These are phyloP conservation scores for Sebastolobus alascanus DNA, from an alignment of 2,797 vertebrate genomes.

Conservation along the genomic window DNA sequence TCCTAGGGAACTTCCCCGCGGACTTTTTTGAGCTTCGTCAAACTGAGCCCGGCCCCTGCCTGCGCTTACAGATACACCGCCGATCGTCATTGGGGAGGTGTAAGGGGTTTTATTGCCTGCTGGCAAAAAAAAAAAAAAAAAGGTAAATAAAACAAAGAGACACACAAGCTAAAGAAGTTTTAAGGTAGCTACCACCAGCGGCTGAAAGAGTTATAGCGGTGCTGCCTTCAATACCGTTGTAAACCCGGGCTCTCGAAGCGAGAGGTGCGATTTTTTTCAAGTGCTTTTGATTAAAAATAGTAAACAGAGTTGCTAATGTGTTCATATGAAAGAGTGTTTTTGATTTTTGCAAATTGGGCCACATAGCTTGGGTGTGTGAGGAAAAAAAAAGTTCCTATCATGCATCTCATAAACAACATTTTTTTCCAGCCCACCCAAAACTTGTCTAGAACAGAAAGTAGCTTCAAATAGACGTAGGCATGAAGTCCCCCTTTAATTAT, in stretches of 20 bases:
- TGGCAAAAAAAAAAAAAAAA: conserved; percentile 10
- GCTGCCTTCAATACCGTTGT: conserved; percentile 43
- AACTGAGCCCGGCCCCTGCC: conserved; percentile 52
- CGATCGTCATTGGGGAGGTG: conserved; percentile 29
- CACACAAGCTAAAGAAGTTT: conserved; percentile 2
- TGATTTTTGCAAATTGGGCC: neutral
- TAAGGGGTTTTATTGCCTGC: conserved; percentile 7
- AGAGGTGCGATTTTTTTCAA: neutral
- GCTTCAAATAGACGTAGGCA: neutral
- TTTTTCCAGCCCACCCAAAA: neutral
- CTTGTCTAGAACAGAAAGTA: neutral
- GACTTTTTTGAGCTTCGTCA: conserved; percentile 80
- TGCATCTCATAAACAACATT: neutral
- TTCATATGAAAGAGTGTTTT: neutral
- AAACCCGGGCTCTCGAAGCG: neutral
- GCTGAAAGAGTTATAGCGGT: neutral
- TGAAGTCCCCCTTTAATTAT: neutral
- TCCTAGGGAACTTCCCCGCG: conserved; percentile 85
- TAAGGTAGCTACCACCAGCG: neutral
- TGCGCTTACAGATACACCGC: conserved; percentile 40
- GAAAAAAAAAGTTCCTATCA: neutral
- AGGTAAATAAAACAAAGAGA: neutral
- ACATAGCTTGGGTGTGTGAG: neutral
- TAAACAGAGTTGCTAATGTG: neutral
- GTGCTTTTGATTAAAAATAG: neutral